Percentiles rank a stretch among this genome's conserved stretches.
Evolutionary conservation across 2,797 vertebrate genomes (phyloP).

Genomic region (Poeciliopsis gracilis): DNA sequence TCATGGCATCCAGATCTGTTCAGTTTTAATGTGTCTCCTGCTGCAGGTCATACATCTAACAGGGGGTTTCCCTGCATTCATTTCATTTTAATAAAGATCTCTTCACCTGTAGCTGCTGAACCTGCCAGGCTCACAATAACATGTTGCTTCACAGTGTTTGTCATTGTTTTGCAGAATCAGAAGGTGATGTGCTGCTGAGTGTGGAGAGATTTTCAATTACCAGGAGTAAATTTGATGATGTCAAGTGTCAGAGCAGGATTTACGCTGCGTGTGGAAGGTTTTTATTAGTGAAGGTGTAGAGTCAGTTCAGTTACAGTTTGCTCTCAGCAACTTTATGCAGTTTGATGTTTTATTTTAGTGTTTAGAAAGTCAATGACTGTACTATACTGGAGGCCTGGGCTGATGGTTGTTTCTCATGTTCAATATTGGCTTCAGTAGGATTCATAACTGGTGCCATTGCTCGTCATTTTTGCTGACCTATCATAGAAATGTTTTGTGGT

Average conservation of each 20-base stretch:
- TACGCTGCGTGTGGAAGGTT: neutral
- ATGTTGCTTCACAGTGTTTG: constrained; percentile 55
- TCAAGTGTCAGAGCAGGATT: constrained; percentile 61
- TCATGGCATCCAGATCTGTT: constrained; percentile 81
- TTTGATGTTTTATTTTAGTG: neutral
- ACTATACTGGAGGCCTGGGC: neutral
- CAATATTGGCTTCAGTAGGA: neutral
- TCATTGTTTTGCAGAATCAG: constrained; percentile 68
- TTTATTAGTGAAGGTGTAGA: constrained; percentile 6
- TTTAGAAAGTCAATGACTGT: neutral
- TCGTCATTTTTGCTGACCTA: no score
- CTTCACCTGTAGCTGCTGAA: constrained; percentile 29
- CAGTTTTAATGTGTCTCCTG: constrained; percentile 72
- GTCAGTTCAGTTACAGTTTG: constrained; percentile 4
- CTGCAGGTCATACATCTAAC: constrained; percentile 67
- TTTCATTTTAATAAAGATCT: constrained; percentile 80
- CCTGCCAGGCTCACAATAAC: constrained; percentile 57
- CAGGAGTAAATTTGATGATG: constrained; percentile 62
- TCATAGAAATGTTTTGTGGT: no score
- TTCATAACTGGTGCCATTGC: neutral
- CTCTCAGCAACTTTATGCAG: neutral
- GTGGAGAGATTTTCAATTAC: constrained; percentile 63
- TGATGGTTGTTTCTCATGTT: neutral
- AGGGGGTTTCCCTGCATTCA: constrained; percentile 57
- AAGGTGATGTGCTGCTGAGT: constrained; percentile 56